phyloP scores from a whole-genome alignment of 53 echinoderm and acorn worm species.

The Hippasteria phrygiana region DNA sequence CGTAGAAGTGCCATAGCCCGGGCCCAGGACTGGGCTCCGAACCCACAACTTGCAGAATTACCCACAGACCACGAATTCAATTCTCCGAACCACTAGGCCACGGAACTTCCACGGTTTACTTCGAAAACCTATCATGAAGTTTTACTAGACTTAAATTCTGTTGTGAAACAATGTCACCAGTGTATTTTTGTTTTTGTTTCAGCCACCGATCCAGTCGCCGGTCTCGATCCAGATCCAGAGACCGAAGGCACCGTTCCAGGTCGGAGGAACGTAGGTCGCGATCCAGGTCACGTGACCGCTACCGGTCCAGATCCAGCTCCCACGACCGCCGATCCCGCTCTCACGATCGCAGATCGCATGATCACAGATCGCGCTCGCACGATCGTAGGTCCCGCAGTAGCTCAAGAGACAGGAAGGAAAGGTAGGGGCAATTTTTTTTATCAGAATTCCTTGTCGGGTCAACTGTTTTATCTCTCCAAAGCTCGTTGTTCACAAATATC shows the following conservation, averaged over 20 bases:
- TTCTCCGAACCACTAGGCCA: no score
- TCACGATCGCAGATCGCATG: constrained; percentile 16
- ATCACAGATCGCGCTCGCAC: constrained; percentile 29
- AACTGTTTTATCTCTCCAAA: no score
- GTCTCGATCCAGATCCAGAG: constrained; percentile 41
- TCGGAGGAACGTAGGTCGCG: constrained; percentile 7
- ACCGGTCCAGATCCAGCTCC: constrained; percentile 2
- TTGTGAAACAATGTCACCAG: no score
- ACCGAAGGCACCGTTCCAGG: neutral
- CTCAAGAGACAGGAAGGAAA: constrained; percentile 13
- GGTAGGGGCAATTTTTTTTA: neutral
- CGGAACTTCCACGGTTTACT: no score
- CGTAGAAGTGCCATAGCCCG: no score
- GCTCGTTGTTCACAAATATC: no score
- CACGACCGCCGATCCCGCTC: constrained; percentile 18
- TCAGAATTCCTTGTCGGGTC: no score
- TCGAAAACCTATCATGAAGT: no score
- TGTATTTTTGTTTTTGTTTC: neutral
- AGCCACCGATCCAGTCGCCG: constrained; percentile 17
- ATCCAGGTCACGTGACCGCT: neutral
- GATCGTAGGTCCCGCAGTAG: constrained; percentile 30
- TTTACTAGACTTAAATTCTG: no score
- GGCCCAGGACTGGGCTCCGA: no score
- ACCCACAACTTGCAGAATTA: no score
- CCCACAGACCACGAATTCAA: no score